Percentiles rank a stretch among this genome's conserved stretches.
Conservation (phyloP, 2,113 vertebrate genomes). For the Thymallus thymallus region DNA sequence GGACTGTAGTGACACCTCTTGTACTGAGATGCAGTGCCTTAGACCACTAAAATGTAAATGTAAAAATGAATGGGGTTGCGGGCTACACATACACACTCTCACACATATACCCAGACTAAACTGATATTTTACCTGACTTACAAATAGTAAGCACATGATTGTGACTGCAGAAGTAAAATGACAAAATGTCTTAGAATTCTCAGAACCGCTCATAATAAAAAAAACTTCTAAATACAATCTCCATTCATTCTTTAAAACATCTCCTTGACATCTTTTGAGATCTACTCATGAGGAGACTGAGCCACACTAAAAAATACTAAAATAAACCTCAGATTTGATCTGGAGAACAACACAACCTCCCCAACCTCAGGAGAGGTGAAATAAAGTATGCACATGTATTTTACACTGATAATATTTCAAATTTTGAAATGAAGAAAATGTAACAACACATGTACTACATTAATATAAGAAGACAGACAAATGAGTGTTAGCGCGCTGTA, state of each 20-base stretch:
- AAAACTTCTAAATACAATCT: slow-evolving; percentile 22
- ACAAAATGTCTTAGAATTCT: slow-evolving; percentile 9
- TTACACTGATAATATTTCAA: background rate
- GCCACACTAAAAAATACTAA: background rate
- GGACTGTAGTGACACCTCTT: no score
- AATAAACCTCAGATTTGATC: slow-evolving; percentile 28
- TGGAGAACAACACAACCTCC: slow-evolving; percentile 12
- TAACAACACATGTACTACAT: slow-evolving; percentile 13
- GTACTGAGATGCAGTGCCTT: no score
- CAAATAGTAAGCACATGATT: slow-evolving; percentile 49
- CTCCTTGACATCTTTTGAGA: slow-evolving; percentile 48
- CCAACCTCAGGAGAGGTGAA: background rate
- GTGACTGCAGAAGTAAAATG: background rate
- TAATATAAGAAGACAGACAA: slow-evolving; percentile 14
- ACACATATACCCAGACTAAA: slow-evolving; percentile 20
- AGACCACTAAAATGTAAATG: no score
- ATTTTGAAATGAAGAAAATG: slow-evolving; percentile 23
- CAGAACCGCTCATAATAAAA: slow-evolving; percentile 40
- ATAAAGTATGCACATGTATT: background rate
- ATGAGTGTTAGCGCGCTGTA: slow-evolving; percentile 34
- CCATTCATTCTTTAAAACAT: slow-evolving; percentile 22
- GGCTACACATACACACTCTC: no score
- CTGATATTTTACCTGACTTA: slow-evolving; percentile 53
- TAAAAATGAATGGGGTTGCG: no score
- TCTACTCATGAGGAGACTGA: slow-evolving; percentile 57